Conservation (phyloP, 1,140 invertebrate species). For the Drosophila jambulina region DNA sequence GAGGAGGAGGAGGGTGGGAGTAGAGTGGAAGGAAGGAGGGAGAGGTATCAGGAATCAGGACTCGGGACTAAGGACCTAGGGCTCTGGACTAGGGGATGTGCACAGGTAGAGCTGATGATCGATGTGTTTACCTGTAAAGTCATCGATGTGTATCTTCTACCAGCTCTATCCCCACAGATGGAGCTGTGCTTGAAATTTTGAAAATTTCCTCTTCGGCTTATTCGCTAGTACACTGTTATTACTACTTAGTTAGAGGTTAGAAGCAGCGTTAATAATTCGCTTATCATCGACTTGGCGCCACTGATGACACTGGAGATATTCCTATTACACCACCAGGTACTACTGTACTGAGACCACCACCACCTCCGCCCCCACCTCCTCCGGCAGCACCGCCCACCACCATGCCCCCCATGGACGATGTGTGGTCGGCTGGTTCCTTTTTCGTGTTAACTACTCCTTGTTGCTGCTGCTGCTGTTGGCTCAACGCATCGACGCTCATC, state of each 20-base stretch:
- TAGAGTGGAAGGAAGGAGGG: constrained; percentile 9
- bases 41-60: too few relatives aligned
- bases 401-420: constrained; percentile 42
- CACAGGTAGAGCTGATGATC: not conserved
- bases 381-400: constrained; percentile 53
- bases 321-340: constrained; percentile 66
- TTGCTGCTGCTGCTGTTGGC: constrained; percentile 28
- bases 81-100: not conserved
- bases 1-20: constrained; percentile 33
- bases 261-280: constrained; percentile 14
- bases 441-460: constrained; percentile 44
- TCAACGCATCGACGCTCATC: constrained; percentile 67
- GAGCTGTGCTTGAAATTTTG: constrained; percentile 48
- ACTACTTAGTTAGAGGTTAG: constrained; percentile 12
- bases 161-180: not conserved
- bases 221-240: constrained; percentile 38
- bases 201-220: constrained; percentile 52
- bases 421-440: constrained; percentile 62
- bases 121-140: constrained; percentile 14
- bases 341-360: constrained; percentile 47
- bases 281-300: constrained; percentile 80
- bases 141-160: not conserved
- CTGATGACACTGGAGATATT: constrained; percentile 63
- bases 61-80: too few relatives aligned
- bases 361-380: constrained; percentile 13